Evolutionary conservation across 2,797 vertebrate species (phyloP).

Genomic region (Pangasius krempfi): DNA sequence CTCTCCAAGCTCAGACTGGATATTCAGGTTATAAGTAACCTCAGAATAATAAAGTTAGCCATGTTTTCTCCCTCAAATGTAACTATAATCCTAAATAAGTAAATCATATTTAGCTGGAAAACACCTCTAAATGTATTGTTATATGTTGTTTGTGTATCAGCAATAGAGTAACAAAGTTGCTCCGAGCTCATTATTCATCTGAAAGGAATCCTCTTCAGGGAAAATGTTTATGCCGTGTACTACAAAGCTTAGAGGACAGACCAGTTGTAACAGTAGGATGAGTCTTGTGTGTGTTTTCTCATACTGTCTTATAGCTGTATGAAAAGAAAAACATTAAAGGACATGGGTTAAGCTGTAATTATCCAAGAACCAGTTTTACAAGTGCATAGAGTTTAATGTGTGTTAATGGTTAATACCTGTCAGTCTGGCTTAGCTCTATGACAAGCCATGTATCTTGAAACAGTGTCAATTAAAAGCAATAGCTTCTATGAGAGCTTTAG

Average conservation of each 20-base stretch:
- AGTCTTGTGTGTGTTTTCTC: background rate
- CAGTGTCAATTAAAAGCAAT: background rate
- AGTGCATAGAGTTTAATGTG: background rate
- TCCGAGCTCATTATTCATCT: background rate
- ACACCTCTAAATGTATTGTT: background rate
- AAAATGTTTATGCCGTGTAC: background rate
- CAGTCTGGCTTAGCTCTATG: background rate
- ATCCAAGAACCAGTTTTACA: background rate
- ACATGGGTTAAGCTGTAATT: background rate
- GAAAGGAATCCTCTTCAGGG: background rate
- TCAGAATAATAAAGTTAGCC: background rate
- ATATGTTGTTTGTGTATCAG: background rate
- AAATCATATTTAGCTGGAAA: background rate
- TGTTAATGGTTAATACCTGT: slow-evolving; percentile 13
- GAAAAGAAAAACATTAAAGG: background rate
- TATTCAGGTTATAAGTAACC: background rate
- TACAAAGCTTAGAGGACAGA: background rate
- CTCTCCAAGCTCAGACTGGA: background rate
- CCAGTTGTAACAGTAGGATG: background rate
- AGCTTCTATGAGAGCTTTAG: background rate
- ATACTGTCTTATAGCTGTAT: background rate
- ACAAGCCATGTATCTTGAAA: background rate
- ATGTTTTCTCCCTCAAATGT: background rate
- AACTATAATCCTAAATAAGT: background rate
- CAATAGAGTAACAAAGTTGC: background rate